Conservation (phyloP, 2,797 vertebrate genomes). For the Ctenopoma multispine region DNA sequence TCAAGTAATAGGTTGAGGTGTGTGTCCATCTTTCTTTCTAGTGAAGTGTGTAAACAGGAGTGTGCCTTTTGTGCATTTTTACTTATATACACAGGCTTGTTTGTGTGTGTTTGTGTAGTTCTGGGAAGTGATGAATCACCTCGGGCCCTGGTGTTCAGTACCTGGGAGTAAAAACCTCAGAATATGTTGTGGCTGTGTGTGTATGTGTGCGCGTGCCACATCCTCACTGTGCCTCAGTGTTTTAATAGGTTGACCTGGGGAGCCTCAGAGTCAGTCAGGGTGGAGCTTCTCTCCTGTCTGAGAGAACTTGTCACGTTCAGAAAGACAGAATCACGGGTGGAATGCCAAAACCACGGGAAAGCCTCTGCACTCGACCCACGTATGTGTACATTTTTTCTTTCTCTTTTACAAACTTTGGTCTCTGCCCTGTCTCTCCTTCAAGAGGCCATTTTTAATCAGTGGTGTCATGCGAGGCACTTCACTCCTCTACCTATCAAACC, state of each 20-base stretch:
- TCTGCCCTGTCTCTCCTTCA: constrained; percentile 33
- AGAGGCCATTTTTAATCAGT: constrained; percentile 48
- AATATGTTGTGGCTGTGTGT: constrained; percentile 23
- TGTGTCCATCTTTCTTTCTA: constrained; percentile 30
- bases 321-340: constrained; percentile 39
- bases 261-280: constrained; percentile 44
- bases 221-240: constrained; percentile 37
- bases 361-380: not conserved
- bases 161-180: constrained; percentile 32
- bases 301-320: constrained; percentile 44
- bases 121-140: constrained; percentile 59
- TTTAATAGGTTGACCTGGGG: constrained; percentile 57
- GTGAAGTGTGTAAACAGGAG: constrained; percentile 14
- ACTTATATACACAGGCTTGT: constrained; percentile 1
- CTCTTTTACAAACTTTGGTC: constrained; percentile 2
- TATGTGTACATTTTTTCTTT: not conserved
- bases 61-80: constrained; percentile 22
- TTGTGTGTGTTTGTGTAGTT: constrained; percentile 12
- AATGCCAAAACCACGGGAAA: constrained; percentile 23
- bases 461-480: constrained; percentile 22
- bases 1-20: constrained; percentile 18
- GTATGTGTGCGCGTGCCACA: not conserved
- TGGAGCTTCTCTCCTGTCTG: constrained; percentile 37
- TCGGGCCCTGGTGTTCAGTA: constrained; percentile 25
- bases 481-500: constrained; percentile 18